Percentiles rank a stretch among this genome's conserved stretches.
These are phyloP conservation scores for Tenthredo amoena DNA, from an alignment of 2,888 invertebrate genomes.

Conservation along the genomic window DNA sequence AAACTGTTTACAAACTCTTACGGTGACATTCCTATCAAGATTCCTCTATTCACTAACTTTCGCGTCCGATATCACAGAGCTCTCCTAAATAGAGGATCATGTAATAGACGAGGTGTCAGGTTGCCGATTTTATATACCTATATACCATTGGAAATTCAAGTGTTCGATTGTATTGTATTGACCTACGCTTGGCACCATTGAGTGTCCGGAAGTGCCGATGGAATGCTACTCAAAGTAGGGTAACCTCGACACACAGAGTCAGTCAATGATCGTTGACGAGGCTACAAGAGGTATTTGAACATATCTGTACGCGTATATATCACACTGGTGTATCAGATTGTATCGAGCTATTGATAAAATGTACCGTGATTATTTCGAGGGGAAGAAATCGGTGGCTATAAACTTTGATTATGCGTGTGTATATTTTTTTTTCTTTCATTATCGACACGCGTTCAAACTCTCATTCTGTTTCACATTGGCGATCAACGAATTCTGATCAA, in stretches of 20 bases:
- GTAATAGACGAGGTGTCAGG: conserved; percentile 11
- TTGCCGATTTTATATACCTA: conserved; percentile 23
- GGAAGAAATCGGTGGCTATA: neutral
- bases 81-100: conserved; percentile 7
- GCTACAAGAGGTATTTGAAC: conserved; percentile 14
- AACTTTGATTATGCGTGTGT: neutral
- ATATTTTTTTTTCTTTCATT: neutral
- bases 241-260: neutral
- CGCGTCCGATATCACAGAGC: conserved; percentile 26
- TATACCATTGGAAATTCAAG: conserved; percentile 41
- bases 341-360: conserved; percentile 10
- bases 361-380: neutral
- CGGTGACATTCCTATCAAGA: conserved; percentile 47
- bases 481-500: conserved; percentile 26
- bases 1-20: conserved; percentile 43
- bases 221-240: conserved; percentile 24
- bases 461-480: neutral
- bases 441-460: neutral
- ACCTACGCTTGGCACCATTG: neutral
- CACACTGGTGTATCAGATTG: neutral
- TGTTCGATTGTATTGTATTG: conserved; percentile 42
- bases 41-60: conserved; percentile 45
- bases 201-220: conserved; percentile 30
- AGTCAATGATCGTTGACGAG: conserved; percentile 22
- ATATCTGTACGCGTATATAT: neutral